phyloP scores from a whole-genome alignment of 1,140 invertebrate species.

The Microplitis mediator region DNA sequence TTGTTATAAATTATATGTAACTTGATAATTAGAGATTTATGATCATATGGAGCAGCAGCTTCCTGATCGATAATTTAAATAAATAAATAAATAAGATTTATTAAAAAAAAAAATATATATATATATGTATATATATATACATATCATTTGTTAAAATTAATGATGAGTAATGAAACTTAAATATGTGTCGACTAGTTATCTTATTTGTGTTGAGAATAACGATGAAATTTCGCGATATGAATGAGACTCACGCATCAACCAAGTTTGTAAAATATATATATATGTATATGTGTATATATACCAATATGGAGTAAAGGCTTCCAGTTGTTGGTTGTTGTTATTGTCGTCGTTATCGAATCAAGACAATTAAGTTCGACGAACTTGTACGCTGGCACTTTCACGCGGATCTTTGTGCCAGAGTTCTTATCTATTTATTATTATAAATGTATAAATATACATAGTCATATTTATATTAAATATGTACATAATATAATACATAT shows the following conservation, averaged over 20 bases:
- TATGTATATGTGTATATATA: no score
- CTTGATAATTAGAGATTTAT: no score
- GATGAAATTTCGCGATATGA: conserved; percentile 11
- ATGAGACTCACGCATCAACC: conserved; percentile 4
- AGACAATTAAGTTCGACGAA: conserved; percentile 22
- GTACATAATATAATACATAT: background rate
- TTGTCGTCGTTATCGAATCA: conserved; percentile 8
- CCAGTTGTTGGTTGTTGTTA: background rate
- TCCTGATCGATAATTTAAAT: no score
- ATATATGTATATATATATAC: no score
- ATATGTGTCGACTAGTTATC: no score
- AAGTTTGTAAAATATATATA: background rate
- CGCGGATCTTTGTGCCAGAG: background rate
- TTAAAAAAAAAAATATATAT: no score
- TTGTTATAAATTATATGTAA: no score
- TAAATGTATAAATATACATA: background rate
- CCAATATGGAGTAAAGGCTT: background rate
- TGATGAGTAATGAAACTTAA: no score
- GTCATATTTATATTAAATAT: background rate
- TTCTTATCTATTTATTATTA: background rate
- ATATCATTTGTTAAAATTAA: no score
- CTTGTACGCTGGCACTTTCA: background rate
- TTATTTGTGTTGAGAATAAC: no score
- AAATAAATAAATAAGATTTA: no score
- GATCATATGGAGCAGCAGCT: no score